Base-by-base conservation (phyloP, 2,113 vertebrate species). In the Aythya baeri region DNA sequence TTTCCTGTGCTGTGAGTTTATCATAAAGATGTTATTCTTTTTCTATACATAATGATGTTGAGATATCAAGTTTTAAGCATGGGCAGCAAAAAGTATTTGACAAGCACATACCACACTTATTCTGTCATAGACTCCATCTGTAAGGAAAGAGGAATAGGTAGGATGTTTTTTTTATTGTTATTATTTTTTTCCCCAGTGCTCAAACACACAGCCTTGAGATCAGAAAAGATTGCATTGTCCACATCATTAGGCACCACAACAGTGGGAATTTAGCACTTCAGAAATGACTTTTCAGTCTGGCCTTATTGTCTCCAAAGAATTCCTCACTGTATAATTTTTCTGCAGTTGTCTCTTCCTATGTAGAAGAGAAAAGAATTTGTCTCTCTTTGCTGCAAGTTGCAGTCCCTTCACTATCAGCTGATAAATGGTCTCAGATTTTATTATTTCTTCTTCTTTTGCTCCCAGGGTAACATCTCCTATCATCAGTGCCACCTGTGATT, bases 361-460 rank as follows among this genome's bases (percentile, higher is more conserved):
- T 15, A 20, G 6, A 76, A 27, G 10, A 91, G 43, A 79, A 84
- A 86, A 87, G 43, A 63, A 85, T 90, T 75, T 83, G 26, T 79
- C 65, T 88, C 23, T 83, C 38, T 79, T 44, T 87, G 26, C 77
- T 79, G 43, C 43, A 75, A 65, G 66, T 73, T 93, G 67, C 73
- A 90, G 34, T 68, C 49, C 34, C 29, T 89, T 93, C 66, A 27
- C 61, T 79, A 58, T 38, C 54, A 62, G 21, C 66, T 68, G 91
- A 92, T 87, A 96, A 95, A 91, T 65, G 74, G 38, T 55, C 54
- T 76, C 63, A 86, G 82, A 86, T 94, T 86, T 96, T 86, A 91
- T 94, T 66, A 34, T 1, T 95, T 84, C 61, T 75, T 91, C 83
- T 88, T 88, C 67, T 74, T 93, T 83, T 90, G 70, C 86, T 94